Evolutionary conservation across 2,797 vertebrate species (phyloP), one percentile per base, ranked within the genome.

Genomic region (Acrossocheilus fasciatus): DNA sequence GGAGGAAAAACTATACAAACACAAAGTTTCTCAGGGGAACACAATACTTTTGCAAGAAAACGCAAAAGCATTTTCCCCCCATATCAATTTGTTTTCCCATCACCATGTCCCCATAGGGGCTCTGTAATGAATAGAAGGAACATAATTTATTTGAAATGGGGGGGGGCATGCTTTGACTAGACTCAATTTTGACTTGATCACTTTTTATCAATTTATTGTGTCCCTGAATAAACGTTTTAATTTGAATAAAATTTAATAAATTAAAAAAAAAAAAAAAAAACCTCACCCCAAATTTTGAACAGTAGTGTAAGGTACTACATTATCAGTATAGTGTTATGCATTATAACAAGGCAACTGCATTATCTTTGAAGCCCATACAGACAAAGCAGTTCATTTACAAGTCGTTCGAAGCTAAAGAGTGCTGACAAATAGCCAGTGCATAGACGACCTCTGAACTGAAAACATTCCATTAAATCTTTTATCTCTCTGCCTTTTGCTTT

Each of bases 401-500:
- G 15, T 52, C 23, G 80, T 36, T 62, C 9, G 12, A 50, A 81
- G n/a, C 59, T 83, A 62, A 66, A 47, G 30, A 74, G 57, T 57
- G 43, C 39, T 84, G 45, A 69, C 72, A 73, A 73, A 86, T 66
- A 75, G 54, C 11, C 34, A 70, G 10, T 70, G 36, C 26, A 4
- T 23, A 26, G 10, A 26, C 5, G 57, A 84, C 52, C 47, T 47
- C 47, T 36, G 30, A 82, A 66, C 81, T 52, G 34, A 59, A 77
- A 86, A 47, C 57, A 77, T 84, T 84, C 18, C 68, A 15, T 47
- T 73, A 54, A 86, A 47, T 70, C 15, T 52, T 39, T 30, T 57
- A 43, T 54, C 23, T 73, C 50, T 80, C 23, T n/a, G 76, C 62
- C 62, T 72, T 82, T 78, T 57, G 14, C 36, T 59, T 68, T 84